Conservation (phyloP, 2,888 invertebrate species). For the Ferrisia virgata region DNA sequence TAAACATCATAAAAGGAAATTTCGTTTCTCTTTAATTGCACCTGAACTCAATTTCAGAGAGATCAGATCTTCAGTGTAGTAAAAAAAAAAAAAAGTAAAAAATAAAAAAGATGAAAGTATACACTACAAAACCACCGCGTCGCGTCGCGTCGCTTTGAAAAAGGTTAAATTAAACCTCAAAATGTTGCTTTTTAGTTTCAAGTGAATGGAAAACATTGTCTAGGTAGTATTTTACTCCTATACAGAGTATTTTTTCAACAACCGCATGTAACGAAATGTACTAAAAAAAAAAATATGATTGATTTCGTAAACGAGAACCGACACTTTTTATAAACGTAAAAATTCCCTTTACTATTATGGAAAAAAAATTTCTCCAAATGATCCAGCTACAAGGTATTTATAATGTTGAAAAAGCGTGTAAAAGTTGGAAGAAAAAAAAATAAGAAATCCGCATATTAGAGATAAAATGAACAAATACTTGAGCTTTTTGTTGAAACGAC, state of each 20-base stretch:
- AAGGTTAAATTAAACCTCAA: slow-evolving; percentile 10
- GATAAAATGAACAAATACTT: not conserved
- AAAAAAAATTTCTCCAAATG: not conserved
- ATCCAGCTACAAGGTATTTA: not conserved
- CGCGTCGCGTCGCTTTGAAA: not conserved
- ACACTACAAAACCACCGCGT: not conserved
- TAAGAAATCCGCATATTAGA: not conserved
- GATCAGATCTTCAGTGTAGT: not conserved
- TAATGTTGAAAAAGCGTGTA: not conserved
- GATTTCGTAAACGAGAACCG: not conserved
- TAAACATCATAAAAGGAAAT: slow-evolving; percentile 22
- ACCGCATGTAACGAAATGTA: too few relatives aligned
- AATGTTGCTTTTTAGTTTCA: not conserved
- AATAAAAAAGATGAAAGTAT: slow-evolving; percentile 11
- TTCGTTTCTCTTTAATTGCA: slow-evolving; percentile 2
- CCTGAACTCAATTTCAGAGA: not conserved
- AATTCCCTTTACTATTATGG: not conserved
- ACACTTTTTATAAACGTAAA: not conserved
- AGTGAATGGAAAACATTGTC: not conserved
- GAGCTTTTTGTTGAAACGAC: not conserved
- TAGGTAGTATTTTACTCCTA: not conserved
- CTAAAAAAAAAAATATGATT: not conserved
- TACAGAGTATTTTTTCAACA: not conserved
- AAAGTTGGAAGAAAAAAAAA: not conserved
- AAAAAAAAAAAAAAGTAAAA: not conserved